Conservation (phyloP, 2,888 invertebrate genomes). For the Pogonocherus hispidulus region DNA sequence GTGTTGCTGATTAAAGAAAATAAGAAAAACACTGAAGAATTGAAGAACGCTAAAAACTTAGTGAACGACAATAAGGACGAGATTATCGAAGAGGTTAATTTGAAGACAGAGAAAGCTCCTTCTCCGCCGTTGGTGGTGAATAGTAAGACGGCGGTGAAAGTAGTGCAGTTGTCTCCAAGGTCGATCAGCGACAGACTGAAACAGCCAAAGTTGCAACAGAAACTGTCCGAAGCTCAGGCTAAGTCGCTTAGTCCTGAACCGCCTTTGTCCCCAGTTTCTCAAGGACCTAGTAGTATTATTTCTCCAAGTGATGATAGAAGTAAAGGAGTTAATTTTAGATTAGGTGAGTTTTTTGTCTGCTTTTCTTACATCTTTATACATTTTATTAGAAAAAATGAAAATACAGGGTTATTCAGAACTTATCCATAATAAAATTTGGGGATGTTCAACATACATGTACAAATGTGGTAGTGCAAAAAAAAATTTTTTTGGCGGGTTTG, state of each 20-base stretch:
- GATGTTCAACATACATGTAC: no score
- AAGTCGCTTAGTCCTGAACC: slow-evolving; percentile 59
- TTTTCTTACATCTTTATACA: no score
- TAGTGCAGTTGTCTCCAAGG: slow-evolving; percentile 51
- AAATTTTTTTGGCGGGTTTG: no score
- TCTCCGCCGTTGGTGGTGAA: slow-evolving; percentile 15
- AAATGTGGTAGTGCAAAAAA: no score
- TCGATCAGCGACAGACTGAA: slow-evolving; percentile 64
- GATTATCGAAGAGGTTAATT: slow-evolving; percentile 44
- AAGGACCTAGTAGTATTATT: background rate
- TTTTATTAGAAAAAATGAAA: background rate
- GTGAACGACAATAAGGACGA: slow-evolving; percentile 42
- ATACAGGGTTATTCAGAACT: no score
- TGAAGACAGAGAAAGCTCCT: slow-evolving; percentile 30
- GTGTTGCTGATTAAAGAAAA: slow-evolving; percentile 54
- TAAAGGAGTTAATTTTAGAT: slow-evolving; percentile 53
- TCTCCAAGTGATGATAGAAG: slow-evolving; percentile 39
- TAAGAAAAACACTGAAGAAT: slow-evolving; percentile 52
- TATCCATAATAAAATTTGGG: no score
- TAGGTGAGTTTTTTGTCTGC: slow-evolving; percentile 57
- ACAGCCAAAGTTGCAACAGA: slow-evolving; percentile 64
- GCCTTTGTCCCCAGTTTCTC: slow-evolving; percentile 39
- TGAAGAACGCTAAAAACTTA: slow-evolving; percentile 59
- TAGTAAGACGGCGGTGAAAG: slow-evolving; percentile 18
- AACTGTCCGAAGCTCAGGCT: slow-evolving; percentile 55